Evolutionary conservation across 2,888 invertebrate genomes (phyloP), one percentile per base, ranked within the genome.

Genomic region (Urechis unicinctus): DNA sequence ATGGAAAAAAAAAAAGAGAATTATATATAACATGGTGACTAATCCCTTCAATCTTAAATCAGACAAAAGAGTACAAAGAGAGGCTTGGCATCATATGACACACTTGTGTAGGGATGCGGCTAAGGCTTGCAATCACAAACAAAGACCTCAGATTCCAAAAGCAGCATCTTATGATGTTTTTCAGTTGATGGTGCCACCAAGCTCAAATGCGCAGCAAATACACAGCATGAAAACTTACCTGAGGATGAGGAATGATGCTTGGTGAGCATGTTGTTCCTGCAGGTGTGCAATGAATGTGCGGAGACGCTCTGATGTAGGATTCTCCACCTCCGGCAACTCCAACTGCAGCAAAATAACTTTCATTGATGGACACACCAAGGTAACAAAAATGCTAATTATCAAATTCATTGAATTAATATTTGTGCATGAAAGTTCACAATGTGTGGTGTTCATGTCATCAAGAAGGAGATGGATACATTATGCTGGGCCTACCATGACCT

Each of bases 261-360:
- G 82, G 70, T 85, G 88, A 0, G 95, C 89, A 71, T 92, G 85
- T 63, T 89, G 88, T 61, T 89, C 88, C 74, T 93, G 91, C 57
- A 95, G 83, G 74, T 85, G 85, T 68, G 86, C 84, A 41, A 96
- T 81, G 78, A 96, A 91, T 62, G 85, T 84, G 69, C 88, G 85
- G 57, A 95, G 80, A 66, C 85, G 80, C 68, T 85, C 85, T 71
- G 86, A 92, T 64, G 86, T 86, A 13, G 84, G 81, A 53, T 86
- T 88, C 57, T 88, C 86, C 51, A 90, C 71, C 57, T 84, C 83
- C n/a, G 94, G 93, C 36, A 64, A 48, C 46, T 60, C 61, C 9
- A 49, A 28, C 64, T 64, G 55, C 22, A 59, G 55, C 41, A 43
- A 28, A 44, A 52, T n/a, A 36, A 29, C 9, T 13, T n/a, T 31